phyloP scores from a whole-genome alignment of 2,113 vertebrate species.

The Odocoileus virginianus region DNA sequence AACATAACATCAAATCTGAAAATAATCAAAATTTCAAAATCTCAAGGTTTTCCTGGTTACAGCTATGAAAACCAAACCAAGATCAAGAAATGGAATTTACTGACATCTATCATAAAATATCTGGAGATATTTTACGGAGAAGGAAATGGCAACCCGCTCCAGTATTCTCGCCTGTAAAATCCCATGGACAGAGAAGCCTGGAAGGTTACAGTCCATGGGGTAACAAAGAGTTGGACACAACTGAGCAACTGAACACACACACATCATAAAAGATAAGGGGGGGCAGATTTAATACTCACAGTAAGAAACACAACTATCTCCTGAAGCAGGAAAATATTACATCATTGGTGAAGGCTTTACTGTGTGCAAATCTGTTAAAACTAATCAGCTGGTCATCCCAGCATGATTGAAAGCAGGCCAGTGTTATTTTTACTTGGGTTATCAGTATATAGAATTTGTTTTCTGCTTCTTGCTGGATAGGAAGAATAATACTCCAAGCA shows the following conservation, averaged over 20 bases:
- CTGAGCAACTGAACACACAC: neutral
- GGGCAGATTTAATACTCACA: neutral
- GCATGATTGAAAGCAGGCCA: neutral
- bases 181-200: neutral
- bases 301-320: neutral
- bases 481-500: neutral
- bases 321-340: neutral
- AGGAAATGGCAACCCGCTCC: neutral
- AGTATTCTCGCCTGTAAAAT: neutral
- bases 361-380: neutral
- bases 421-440: neutral
- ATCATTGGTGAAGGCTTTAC: neutral
- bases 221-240: neutral
- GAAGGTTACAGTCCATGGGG: neutral
- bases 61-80: neutral
- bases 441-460: neutral
- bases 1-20: neutral
- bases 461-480: neutral
- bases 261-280: neutral
- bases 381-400: neutral
- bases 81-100: neutral
- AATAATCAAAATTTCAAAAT: conserved; percentile 12
- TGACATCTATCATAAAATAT: neutral
- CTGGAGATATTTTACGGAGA: neutral
- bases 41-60: neutral